Evolutionary conservation across 2,888 invertebrate species (phyloP), one percentile per base, ranked within the genome.

Genomic region (Belgica antarctica): DNA sequence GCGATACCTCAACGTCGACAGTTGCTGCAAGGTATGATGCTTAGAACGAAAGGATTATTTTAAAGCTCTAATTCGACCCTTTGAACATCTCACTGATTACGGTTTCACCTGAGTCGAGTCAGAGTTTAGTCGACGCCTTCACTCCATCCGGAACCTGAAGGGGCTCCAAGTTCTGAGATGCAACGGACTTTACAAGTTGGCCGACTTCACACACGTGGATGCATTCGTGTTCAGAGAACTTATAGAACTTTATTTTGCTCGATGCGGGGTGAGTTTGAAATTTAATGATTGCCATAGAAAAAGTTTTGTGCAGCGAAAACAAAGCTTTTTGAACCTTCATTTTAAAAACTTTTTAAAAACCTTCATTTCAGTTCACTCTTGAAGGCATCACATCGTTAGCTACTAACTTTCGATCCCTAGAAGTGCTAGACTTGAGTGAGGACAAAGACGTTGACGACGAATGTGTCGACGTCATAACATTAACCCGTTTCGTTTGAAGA

Each of bases 361-460:
- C 7, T 4, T 2, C 25, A 2, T 61, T 69, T 2, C 17, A 70
- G 61, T 70, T 61, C 10, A 70, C 41, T 3, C 12, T 27, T 7
- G 25, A 70, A 61, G 70, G 70, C 15, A 24, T 70, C 24, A 41
- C n/a, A 15, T 10, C 34, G 12, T 25, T 70, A 1, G 61, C 27
- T 10, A n/a, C 34, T 5, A 70, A 70, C 15, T 70, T 59, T 41
- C 59, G 41, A 36, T 70, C 70, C 12, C 10, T 70, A 3, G 70
- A 70, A 24, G 25, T 70, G n/a, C 25, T 70, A 4, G 70, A 70
- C 17, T 19, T 70, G 25, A 61, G 61, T n/a, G 70, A 70, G 22
- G 15, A 59, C 36, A 70, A 61, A 31, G 19, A 5, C 17, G 41
- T 70, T 41, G 61, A 70, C 15, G 70, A 70, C 22, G 27, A 59